Percentiles rank a stretch among this genome's conserved stretches.
These are phyloP conservation scores for Sciurus vulgaris DNA, from an alignment of 2,797 vertebrate species.

Conservation along the genomic window DNA sequence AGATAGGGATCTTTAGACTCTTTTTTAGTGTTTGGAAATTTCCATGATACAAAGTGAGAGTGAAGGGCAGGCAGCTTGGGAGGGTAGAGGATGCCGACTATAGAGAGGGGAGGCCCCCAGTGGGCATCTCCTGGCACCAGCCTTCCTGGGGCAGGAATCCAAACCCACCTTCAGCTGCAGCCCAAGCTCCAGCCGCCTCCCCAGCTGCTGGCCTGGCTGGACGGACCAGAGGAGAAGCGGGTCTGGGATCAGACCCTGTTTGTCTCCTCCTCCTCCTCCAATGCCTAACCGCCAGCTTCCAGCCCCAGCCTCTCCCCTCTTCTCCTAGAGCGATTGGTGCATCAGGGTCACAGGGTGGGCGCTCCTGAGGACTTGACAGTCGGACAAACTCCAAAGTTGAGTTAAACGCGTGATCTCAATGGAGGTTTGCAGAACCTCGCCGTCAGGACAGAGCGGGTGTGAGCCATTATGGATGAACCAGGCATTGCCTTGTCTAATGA, in stretches of 20 bases:
- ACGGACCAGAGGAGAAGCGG: neutral
- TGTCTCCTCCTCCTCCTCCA: neutral
- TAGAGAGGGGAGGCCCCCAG: neutral
- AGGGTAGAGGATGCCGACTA: neutral
- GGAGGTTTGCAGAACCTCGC: neutral
- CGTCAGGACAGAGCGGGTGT: neutral
- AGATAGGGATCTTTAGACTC: too few relatives aligned
- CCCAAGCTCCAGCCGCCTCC: accelerated
- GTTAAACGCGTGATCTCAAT: accelerated
- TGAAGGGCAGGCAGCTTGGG: neutral
- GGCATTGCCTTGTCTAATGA: neutral
- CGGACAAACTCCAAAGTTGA: neutral
- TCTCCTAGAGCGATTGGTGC: neutral
- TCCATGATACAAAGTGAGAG: neutral
- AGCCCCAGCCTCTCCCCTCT: neutral
- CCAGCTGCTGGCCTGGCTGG: neutral
- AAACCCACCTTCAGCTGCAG: neutral
- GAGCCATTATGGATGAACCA: neutral
- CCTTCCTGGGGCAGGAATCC: accelerated
- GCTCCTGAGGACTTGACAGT: neutral
- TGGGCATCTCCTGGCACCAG: too few relatives aligned
- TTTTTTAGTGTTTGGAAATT: neutral
- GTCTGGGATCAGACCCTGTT: neutral
- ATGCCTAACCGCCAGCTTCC: too few relatives aligned
- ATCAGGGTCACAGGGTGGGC: neutral